phyloP scores from a whole-genome alignment of 2,797 vertebrate genomes.

The Arnoldichthys spilopterus region DNA sequence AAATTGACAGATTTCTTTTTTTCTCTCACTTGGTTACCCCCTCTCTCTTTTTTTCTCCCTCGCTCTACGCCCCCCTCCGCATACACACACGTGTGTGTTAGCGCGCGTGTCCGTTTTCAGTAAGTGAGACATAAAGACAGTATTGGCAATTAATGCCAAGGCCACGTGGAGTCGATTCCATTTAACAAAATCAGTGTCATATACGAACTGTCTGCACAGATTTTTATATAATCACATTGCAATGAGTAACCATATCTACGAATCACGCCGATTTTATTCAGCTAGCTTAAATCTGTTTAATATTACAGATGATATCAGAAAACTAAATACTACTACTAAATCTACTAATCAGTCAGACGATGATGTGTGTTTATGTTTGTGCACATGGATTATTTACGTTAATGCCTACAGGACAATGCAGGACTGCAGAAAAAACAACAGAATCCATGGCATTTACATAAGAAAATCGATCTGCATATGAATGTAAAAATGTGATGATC shows the following conservation, averaged over 20 bases:
- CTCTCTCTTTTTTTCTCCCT: conserved; percentile 3
- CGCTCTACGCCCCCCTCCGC: not conserved
- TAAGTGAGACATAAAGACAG: conserved; percentile 41
- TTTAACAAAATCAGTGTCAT: not conserved
- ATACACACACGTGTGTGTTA: not conserved
- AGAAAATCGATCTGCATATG: no score
- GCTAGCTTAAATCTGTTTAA: not conserved
- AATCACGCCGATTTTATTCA: not conserved
- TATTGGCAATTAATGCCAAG: not conserved
- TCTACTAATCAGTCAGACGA: not conserved
- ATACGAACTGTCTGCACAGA: not conserved
- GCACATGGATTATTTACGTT: not conserved
- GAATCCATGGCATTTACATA: not conserved
- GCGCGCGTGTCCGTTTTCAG: not conserved
- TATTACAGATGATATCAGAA: not conserved
- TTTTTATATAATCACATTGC: not conserved
- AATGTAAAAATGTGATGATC: no score
- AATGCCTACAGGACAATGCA: no score
- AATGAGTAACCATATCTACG: no score
- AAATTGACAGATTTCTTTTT: conserved; percentile 88
- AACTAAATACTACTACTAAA: no score
- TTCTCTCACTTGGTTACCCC: conserved; percentile 1
- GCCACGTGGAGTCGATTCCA: not conserved
- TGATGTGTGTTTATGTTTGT: not conserved
- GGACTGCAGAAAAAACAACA: not conserved